Conservation (phyloP, 64 coral and sea anemone genomes). For the Montipora cactus region DNA sequence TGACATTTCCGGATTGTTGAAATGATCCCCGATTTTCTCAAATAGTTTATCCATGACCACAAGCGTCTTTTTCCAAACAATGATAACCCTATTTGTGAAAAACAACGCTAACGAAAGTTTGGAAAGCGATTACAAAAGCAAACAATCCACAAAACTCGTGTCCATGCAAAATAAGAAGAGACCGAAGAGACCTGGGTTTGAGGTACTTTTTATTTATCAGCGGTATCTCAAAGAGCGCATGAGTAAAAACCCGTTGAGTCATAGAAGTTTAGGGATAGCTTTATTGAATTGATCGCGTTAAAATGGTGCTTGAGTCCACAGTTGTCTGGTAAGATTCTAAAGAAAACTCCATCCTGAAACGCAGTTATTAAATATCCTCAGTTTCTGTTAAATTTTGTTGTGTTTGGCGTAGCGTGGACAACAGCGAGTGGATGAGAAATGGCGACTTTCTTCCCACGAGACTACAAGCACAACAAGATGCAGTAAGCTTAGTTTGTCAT, state of each 20-base stretch:
- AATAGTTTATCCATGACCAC: conserved; percentile 72
- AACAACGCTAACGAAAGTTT: not conserved
- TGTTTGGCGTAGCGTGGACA: conserved; percentile 85
- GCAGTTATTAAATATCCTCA: not conserved
- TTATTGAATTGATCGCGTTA: not conserved
- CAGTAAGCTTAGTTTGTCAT: conserved; percentile 97
- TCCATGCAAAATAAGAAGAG: too few species aligned
- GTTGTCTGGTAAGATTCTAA: conserved; percentile 89
- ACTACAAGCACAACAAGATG: conserved; percentile 99
- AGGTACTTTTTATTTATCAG: not conserved
- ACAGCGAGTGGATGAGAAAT: conserved; percentile 99
- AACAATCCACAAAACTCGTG: conserved; percentile 17
- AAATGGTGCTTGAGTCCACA: conserved; percentile 98
- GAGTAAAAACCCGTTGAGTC: conserved; percentile 60
- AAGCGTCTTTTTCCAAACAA: not conserved
- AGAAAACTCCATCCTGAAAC: not conserved
- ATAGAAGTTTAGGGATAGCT: not conserved
- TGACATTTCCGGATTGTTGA: conserved; percentile 93
- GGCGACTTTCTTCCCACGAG: conserved; percentile 98
- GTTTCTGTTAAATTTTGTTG: not conserved
- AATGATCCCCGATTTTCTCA: conserved; percentile 91
- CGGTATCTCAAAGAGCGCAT: conserved; percentile 13
- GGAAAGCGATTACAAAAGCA: not conserved
- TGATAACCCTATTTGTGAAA: not conserved
- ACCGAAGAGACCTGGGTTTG: too few species aligned